Base-by-base conservation (phyloP, 35 echinoderm and acorn worm genomes). In the Ophioderma brevispina region DNA sequence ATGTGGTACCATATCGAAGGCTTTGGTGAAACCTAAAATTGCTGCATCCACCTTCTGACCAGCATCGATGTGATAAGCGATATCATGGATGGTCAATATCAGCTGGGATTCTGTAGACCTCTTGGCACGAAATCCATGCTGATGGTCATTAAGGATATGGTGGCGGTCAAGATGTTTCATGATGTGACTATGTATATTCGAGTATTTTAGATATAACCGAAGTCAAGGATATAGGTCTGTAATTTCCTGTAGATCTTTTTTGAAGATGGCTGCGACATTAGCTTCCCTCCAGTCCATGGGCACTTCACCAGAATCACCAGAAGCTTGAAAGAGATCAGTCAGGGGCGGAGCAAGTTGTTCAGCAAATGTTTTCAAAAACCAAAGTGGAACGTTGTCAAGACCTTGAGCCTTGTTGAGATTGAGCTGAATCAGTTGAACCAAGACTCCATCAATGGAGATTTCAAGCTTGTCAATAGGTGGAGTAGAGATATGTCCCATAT, bases 1-100 rank as follows among this genome's bases (percentile, higher is more conserved):
- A 55, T 92, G 77, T 13, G 91, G 91, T 13, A 88, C 91, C 35
- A 76, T 87, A 35, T 93, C 64, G 41, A 93, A 93, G 13, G 78
- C 64, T 80, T 93, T 88, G 23, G 77, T 75, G 79, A 92, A 92
- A 43, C 86, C 90, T 39, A 77, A 35, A 1, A 90, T 64, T 28
- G 78, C 43, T 28, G 38, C 46, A 46, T 89, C 55, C 13, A 35
- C 49, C 31, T 31, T 36, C 35, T 80, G 8, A 2, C 52, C 32
- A 19, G 59, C 43, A 33, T 87, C 76, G 0, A 86, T 36, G 0
- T 37, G 21, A 14, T 80, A 79, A 13, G 32, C 76, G 31, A 92
- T 55, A 43, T 93, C 85, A 31, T 88, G 36, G 31, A 93, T 87
- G 31, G 85, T 93, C 13, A 83, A 13, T 43, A 76, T 77, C 28